Percentiles rank a stretch among this genome's conserved stretches.
Conservation (phyloP, 2,888 invertebrate species). For the Tryphoninae sp. region DNA sequence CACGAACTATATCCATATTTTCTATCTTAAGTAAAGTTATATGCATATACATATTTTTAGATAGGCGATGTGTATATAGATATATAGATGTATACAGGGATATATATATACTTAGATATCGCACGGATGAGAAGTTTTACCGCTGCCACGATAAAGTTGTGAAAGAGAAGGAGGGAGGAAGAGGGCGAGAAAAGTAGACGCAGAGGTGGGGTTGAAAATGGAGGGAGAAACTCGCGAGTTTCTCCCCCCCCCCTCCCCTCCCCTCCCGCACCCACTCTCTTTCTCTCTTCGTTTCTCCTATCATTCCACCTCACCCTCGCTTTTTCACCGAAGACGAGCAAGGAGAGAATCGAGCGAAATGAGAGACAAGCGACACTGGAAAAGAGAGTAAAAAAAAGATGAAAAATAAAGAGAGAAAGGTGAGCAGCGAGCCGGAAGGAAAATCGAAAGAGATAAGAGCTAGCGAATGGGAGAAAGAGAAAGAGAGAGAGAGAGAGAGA, state of each 20-base stretch:
- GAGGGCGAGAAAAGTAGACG: conserved; percentile 13
- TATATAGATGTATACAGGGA: conserved; percentile 20
- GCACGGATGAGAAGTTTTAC: conserved; percentile 57
- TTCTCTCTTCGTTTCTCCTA: background rate
- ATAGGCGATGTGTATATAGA: background rate
- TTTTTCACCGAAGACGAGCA: conserved; percentile 39
- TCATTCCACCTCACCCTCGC: conserved; percentile 21
- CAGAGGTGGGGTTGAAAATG: conserved; percentile 30
- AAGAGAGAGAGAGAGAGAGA: conserved; percentile 26
- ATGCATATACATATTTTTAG: conserved; percentile 4
- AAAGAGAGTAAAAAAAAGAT: conserved; percentile 38
- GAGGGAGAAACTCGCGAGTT: conserved; percentile 33
- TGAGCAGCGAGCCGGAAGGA: conserved; percentile 63
- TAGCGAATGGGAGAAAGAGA: conserved; percentile 37
- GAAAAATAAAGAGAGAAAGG: conserved; percentile 46
- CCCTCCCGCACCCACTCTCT: no score
- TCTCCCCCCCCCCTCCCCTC: no score
- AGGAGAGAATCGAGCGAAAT: conserved; percentile 63
- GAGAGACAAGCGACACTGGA: conserved; percentile 60
- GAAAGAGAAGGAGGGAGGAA: conserved; percentile 55
- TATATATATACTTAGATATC: conserved; percentile 46
- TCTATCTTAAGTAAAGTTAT: conserved; percentile 10
- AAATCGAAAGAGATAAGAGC: conserved; percentile 67
- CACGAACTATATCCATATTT: conserved; percentile 1
- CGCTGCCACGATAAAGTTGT: conserved; percentile 58